These are phyloP conservation scores for Mactromeris polynyma DNA, from an alignment of 2,888 invertebrate species.

Conservation along the genomic window DNA sequence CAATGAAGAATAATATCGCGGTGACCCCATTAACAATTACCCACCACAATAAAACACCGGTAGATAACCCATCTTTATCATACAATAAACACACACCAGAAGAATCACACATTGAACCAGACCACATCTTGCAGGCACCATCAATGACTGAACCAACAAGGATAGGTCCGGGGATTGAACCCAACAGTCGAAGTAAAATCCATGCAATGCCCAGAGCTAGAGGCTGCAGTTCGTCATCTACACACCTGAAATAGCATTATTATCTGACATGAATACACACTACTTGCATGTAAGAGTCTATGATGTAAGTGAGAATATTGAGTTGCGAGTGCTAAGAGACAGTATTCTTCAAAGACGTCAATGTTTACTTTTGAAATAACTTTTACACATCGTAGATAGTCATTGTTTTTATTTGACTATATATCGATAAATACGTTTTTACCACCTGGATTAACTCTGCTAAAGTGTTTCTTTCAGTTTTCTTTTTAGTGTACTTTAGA, in stretches of 20 bases:
- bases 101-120: slow-evolving; percentile 61
- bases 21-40: slow-evolving; percentile 70
- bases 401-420: no score
- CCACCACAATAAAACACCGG: slow-evolving; percentile 77
- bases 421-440: no score
- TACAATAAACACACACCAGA: slow-evolving; percentile 76
- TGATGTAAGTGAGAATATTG: no score
- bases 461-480: no score
- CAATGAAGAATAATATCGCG: slow-evolving; percentile 71
- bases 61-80: slow-evolving; percentile 73
- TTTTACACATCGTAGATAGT: no score
- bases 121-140: slow-evolving; percentile 77
- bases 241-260: slow-evolving; percentile 63
- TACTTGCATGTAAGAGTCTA: no score
- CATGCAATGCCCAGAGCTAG: slow-evolving; percentile 75
- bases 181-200: slow-evolving; percentile 73
- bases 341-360: no score
- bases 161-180: slow-evolving; percentile 82
- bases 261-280: no score
- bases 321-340: no score
- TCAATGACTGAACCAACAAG: slow-evolving; percentile 81
- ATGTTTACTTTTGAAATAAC: no score
- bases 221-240: slow-evolving; percentile 70
- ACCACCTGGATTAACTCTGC: no score
- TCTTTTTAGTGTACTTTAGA: no score